Evolutionary conservation across 2,113 vertebrate species (phyloP).

Genomic region (Anarrhichthys ocellatus): DNA sequence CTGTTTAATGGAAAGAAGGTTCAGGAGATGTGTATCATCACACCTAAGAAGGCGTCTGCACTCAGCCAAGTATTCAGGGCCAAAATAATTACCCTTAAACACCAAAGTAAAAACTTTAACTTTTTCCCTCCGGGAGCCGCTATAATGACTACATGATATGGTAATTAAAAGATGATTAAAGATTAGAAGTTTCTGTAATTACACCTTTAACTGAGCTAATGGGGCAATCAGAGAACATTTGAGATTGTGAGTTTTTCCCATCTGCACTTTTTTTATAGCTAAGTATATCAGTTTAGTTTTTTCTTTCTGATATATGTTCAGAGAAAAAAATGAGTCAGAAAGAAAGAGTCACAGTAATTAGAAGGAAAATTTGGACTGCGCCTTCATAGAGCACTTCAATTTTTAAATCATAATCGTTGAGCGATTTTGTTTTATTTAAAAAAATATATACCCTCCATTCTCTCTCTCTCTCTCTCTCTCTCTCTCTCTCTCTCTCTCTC

Average conservation of each 20-base stretch:
- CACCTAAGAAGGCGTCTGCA: conserved; percentile 52
- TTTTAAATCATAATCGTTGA: conserved; percentile 8
- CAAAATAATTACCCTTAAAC: conserved; percentile 77
- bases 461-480: neutral
- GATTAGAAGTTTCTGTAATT: conserved; percentile 78
- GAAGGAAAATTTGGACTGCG: neutral
- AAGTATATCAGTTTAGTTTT: conserved; percentile 1
- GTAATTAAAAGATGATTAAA: conserved; percentile 80
- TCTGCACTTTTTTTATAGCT: conserved; percentile 54
- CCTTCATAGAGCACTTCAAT: neutral
- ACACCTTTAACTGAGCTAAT: conserved; percentile 77
- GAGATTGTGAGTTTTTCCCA: conserved; percentile 43
- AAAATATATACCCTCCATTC: neutral
- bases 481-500: neutral
- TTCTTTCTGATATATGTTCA: conserved; percentile 19
- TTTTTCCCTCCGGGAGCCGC: conserved; percentile 71
- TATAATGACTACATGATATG: conserved; percentile 74
- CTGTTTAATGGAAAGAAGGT: conserved; percentile 62
- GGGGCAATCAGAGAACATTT: conserved; percentile 72
- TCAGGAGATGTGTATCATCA: conserved; percentile 69
- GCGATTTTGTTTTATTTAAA: neutral
- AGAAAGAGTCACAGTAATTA: conserved; percentile 27
- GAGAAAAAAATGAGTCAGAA: conserved; percentile 17
- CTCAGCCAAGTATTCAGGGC: conserved; percentile 61
- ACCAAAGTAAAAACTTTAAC: conserved; percentile 73